A percentile compares a stretch with the other conserved stretches of the same genome.
Evolutionary conservation across 2,888 invertebrate genomes (phyloP).

Genomic region (Tenthredo mesomela): DNA sequence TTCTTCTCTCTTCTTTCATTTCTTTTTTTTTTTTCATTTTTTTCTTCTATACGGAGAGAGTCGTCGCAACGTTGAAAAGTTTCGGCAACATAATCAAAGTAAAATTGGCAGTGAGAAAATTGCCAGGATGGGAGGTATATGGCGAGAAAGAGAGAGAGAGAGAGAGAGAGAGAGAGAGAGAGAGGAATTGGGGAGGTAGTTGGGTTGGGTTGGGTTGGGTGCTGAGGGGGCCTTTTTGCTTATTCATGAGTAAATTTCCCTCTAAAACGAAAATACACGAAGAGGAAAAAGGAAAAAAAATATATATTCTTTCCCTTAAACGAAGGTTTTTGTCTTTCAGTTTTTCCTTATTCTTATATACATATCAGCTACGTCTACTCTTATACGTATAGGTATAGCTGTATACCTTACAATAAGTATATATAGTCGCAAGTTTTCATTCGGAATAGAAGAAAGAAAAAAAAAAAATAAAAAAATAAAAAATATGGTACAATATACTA

Average conservation of each 20-base stretch:
- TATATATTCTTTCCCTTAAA: constrained; percentile 44
- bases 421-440: not conserved
- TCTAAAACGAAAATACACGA: constrained; percentile 64
- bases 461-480: not conserved
- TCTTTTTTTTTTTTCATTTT: not conserved
- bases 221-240: constrained; percentile 63
- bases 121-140: constrained; percentile 45
- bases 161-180: not conserved
- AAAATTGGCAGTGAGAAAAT: constrained; percentile 62
- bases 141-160: not conserved
- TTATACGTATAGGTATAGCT: not conserved
- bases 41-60: not conserved
- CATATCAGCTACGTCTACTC: not conserved
- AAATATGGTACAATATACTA: not conserved
- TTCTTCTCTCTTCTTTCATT: too few relatives aligned
- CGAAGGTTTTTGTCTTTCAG: constrained; percentile 20
- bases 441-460: not conserved
- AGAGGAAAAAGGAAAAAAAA: constrained; percentile 46
- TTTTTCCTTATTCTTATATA: not conserved
- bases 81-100: constrained; percentile 63
- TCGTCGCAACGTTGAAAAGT: constrained; percentile 56
- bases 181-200: constrained; percentile 53
- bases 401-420: not conserved
- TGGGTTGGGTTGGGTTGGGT: constrained; percentile 52
- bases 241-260: constrained; percentile 67